Base-by-base conservation (phyloP, 2,113 vertebrate genomes). In the Montifringilla adamsi region DNA sequence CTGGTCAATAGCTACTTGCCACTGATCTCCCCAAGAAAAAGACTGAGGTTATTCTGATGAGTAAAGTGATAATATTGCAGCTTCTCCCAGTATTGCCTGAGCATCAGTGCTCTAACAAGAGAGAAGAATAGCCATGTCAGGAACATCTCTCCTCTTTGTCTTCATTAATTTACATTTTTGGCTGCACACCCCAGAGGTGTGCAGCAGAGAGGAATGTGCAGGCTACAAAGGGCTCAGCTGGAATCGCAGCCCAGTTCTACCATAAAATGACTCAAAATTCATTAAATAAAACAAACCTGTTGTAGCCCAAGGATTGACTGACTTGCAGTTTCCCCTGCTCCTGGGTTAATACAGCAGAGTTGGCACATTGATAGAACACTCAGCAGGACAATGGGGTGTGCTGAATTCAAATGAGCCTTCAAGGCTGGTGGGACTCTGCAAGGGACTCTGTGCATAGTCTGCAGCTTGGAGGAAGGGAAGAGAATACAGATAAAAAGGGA, bases 221-320 rank as follows among this genome's bases (percentile, higher is more conserved):
- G 90, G 69, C 92, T 95, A 35, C 75, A 66, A 92, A 94, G 83
- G 88, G 90, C 95, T 95, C 93, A 96, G 93, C 88, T 96, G 95
- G 93, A 96, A 92, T 26, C 35, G 79, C 83, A 95, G 77, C 85
- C 79, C 83, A 62, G 88, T 89, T 90, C 93, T 94, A 82, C 86
- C 90, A 76, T 64, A 87, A 95, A 95, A 90, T 92, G 88, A 86
- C 87, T 93, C 90, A 88, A 95, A 90, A 41, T 56, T 93, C 83
- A 95, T 96, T 95, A 96, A 96, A 94, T 91, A 95, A 94, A 97
- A 95, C 56, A 93, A 95, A 94, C 66, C 83, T 94, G 66, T 94
- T 90, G 93, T 81, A 81, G 88, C n/a, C 52, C 80, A 90, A 82
- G 85, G 73, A 95, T 52, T 92, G 93, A 94, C 55, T 82, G 93